A percentile compares a stretch with the other conserved stretches of the same genome.
phyloP scores from a whole-genome alignment of 2,113 vertebrate genomes.

The Gobio gobio region DNA sequence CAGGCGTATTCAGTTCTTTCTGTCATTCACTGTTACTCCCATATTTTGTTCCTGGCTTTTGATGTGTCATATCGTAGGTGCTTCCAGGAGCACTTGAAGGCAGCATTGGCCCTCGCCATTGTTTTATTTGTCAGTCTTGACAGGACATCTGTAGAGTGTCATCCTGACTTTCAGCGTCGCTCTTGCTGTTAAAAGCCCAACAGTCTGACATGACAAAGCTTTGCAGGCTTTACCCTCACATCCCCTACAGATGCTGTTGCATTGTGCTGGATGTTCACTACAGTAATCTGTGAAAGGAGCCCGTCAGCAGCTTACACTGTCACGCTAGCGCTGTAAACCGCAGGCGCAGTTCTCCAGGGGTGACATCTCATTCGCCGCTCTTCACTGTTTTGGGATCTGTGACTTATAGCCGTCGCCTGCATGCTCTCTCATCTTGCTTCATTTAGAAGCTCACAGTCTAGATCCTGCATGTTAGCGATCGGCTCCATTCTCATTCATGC shows the following conservation, averaged over 20 bases:
- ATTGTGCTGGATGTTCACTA: constrained; percentile 43
- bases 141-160: constrained; percentile 13
- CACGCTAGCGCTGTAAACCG: constrained; percentile 23
- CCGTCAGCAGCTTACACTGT: constrained; percentile 23
- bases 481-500: background rate
- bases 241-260: constrained; percentile 40
- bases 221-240: constrained; percentile 17
- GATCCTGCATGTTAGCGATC: background rate
- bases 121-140: constrained; percentile 25
- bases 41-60: background rate
- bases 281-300: constrained; percentile 47
- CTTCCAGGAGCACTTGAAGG: constrained; percentile 12
- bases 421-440: constrained; percentile 24
- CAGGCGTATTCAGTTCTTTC: background rate
- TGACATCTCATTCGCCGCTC: constrained; percentile 41
- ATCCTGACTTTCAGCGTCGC: background rate
- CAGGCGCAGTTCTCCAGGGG: constrained; percentile 37
- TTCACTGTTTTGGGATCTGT: constrained; percentile 35
- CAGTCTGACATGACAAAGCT: constrained; percentile 17
- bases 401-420: background rate
- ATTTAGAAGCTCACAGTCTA: constrained; percentile 15
- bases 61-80: background rate
- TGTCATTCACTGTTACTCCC: background rate
- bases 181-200: constrained; percentile 8
- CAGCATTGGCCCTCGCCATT: background rate